Evolutionary conservation across 2,797 vertebrate genomes (phyloP).

Genomic region (Manis javanica): DNA sequence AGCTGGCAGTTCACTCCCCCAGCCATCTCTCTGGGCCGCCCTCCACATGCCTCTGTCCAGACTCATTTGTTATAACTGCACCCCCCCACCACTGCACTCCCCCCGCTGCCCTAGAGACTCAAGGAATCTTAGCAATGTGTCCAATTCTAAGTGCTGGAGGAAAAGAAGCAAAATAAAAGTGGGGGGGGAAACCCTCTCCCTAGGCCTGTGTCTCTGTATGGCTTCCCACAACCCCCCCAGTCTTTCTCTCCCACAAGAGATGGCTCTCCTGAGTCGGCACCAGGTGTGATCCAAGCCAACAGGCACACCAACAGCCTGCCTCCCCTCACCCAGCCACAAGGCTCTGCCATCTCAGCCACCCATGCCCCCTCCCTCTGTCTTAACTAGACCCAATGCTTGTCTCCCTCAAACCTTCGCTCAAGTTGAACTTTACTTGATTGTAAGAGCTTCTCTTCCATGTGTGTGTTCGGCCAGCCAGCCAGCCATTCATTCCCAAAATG

Average conservation of each 20-base stretch:
- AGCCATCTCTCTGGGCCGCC: not conserved
- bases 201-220: not conserved
- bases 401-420: not conserved
- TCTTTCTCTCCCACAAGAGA: not conserved
- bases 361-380: not conserved
- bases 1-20: not conserved
- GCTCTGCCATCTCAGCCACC: not conserved
- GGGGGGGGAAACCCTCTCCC: not conserved
- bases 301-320: not conserved
- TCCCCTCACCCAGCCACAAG: not conserved
- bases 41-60: slow-evolving; percentile 70
- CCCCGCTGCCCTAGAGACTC: slow-evolving; percentile 55
- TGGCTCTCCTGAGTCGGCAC: not conserved
- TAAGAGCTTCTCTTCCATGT: not conserved
- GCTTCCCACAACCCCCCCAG: not conserved
- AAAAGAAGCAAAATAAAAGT: slow-evolving; percentile 1
- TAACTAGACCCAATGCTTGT: not conserved
- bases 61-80: slow-evolving; percentile 62
- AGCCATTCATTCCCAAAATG: not conserved
- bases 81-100: not conserved
- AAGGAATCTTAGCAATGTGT: slow-evolving; percentile 73
- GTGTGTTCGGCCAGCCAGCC: not conserved
- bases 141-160: slow-evolving; percentile 22
- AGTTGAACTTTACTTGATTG: not conserved
- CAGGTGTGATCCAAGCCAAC: not conserved